These are phyloP conservation scores for Megamerina dolium DNA, from an alignment of 2,888 invertebrate species.

Conservation along the genomic window DNA sequence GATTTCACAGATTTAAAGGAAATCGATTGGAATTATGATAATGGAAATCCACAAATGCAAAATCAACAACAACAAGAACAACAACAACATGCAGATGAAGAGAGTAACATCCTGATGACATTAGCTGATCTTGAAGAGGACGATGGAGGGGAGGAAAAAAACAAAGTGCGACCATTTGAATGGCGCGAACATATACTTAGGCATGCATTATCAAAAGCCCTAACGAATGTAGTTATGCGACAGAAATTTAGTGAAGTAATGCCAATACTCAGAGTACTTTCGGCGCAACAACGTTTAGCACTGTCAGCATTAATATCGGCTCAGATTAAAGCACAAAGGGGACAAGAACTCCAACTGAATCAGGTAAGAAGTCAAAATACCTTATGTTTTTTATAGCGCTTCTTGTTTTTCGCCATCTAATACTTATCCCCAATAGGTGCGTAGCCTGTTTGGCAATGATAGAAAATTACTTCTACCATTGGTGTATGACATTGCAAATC, in stretches of 20 bases:
- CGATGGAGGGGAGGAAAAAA: constrained; percentile 22
- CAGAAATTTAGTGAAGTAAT: constrained; percentile 59
- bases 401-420: background rate
- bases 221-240: constrained; percentile 56
- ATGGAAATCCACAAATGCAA: constrained; percentile 10
- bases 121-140: constrained; percentile 27
- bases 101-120: background rate
- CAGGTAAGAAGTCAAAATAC: constrained; percentile 52
- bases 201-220: constrained; percentile 54
- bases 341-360: constrained; percentile 52
- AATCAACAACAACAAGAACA: background rate
- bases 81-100: too few relatives aligned
- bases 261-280: constrained; percentile 60
- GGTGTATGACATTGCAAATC: constrained; percentile 60
- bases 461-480: constrained; percentile 59
- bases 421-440: constrained; percentile 51
- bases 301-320: constrained; percentile 59
- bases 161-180: constrained; percentile 31
- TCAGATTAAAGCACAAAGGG: constrained; percentile 55
- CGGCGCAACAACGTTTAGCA: constrained; percentile 57
- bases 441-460: constrained; percentile 56
- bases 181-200: constrained; percentile 53
- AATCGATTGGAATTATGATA: constrained; percentile 38
- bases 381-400: background rate
- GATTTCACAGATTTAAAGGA: constrained; percentile 41